These are phyloP conservation scores for Siderastrea radians DNA, from an alignment of 92 coral and sea anemone species.

Conservation along the genomic window DNA sequence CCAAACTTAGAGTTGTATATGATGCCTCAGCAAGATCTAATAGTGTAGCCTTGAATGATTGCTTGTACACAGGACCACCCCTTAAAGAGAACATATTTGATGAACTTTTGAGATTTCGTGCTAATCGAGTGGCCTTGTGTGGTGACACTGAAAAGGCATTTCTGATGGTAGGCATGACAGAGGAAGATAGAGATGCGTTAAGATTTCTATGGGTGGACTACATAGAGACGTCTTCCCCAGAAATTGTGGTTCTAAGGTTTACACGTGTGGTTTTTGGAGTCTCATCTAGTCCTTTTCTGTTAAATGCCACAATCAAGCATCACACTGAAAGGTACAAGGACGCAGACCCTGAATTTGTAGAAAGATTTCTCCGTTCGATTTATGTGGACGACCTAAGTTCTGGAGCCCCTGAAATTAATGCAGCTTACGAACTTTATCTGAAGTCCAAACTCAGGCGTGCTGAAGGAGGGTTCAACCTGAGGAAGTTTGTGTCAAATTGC, in stretches of 20 bases:
- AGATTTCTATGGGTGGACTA: conserved; percentile 12
- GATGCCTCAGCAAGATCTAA: too few relatives aligned
- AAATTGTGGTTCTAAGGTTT: conserved; percentile 4
- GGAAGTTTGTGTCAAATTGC: conserved; percentile 59
- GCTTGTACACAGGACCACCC: conserved; percentile 50
- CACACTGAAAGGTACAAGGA: too few relatives aligned
- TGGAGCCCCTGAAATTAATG: conserved; percentile 40
- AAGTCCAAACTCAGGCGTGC: conserved; percentile 55
- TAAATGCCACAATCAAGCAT: too few relatives aligned
- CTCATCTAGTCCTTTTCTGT: too few relatives aligned
- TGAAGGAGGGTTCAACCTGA: conserved; percentile 63
- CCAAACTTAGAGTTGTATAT: too few relatives aligned
- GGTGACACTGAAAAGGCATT: conserved; percentile 55
- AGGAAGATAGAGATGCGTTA: background rate
- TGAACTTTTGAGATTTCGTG: conserved; percentile 49
- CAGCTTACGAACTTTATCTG: conserved; percentile 32
- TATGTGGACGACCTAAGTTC: conserved; percentile 73
- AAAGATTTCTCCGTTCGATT: conserved; percentile 49
- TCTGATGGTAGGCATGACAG: conserved; percentile 16
- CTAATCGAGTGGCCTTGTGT: conserved; percentile 1
- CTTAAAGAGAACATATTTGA: conserved; percentile 64
- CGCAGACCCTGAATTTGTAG: conserved; percentile 68
- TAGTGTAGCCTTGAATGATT: conserved; percentile 46
- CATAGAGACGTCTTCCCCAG: background rate
- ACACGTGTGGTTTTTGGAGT: background rate